Evolutionary conservation across 2,113 vertebrate species (phyloP).

Genomic region (Trematomus loennbergii): DNA sequence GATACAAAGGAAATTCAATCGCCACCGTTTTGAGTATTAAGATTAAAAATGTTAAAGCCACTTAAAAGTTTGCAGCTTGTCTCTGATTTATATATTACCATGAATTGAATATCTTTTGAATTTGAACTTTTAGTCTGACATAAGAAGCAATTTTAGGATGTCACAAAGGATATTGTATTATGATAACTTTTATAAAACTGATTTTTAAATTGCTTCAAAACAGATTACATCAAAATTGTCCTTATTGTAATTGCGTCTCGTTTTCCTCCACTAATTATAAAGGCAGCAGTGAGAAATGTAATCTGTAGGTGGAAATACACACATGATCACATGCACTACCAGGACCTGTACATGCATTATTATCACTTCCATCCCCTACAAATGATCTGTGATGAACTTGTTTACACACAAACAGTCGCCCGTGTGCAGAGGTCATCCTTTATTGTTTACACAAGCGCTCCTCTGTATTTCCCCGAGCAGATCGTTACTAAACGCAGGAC

Average conservation of each 20-base stretch:
- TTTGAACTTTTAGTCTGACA: no score
- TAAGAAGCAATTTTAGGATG: background rate
- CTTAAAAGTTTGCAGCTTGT: background rate
- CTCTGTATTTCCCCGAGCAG: constrained; percentile 30
- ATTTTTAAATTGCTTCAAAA: background rate
- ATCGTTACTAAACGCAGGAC: background rate
- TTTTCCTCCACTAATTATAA: background rate
- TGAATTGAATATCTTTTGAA: no score
- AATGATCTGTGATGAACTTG: background rate
- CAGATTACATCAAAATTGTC: background rate
- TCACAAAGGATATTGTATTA: background rate
- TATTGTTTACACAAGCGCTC: background rate
- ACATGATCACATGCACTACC: constrained; percentile 14
- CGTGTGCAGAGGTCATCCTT: constrained; percentile 27
- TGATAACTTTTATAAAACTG: no score
- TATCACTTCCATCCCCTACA: background rate
- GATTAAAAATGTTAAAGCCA: background rate
- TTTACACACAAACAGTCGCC: background rate
- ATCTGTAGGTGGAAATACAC: background rate
- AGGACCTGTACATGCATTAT: no score
- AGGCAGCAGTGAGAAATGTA: background rate
- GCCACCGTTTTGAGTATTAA: background rate
- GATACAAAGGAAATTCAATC: background rate
- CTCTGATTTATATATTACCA: background rate
- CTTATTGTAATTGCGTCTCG: background rate